Evolutionary conservation across 2,888 invertebrate genomes (phyloP).

Genomic region (Allolobophora icterica): DNA sequence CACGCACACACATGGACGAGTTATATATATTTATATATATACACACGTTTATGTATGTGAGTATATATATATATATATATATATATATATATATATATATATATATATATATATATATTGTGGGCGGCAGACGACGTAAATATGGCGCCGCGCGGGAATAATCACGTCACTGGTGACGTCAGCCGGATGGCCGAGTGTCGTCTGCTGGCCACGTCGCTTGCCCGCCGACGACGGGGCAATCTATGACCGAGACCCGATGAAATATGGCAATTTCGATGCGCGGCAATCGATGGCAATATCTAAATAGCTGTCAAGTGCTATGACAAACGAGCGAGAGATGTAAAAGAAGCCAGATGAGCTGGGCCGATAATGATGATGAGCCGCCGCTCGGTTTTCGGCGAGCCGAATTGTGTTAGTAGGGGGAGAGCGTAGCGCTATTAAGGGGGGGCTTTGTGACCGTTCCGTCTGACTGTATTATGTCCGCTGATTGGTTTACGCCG

Average conservation of each 20-base stretch:
- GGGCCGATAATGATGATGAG: slow-evolving; percentile 28
- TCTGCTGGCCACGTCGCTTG: slow-evolving; percentile 10
- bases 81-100: slow-evolving; percentile 34
- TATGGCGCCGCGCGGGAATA: slow-evolving; percentile 23
- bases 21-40: slow-evolving; percentile 20
- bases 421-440: neutral
- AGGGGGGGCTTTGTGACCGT: neutral
- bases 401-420: neutral
- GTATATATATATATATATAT: slow-evolving; percentile 27
- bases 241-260: slow-evolving; percentile 27
- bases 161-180: slow-evolving; percentile 12
- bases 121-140: slow-evolving; percentile 13
- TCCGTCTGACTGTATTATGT: slow-evolving; percentile 14
- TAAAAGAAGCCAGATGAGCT: slow-evolving; percentile 28
- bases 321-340: slow-evolving; percentile 21
- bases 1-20: neutral
- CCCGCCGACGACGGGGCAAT: slow-evolving; percentile 11
- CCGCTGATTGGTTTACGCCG: slow-evolving; percentile 2
- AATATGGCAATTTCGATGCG: slow-evolving; percentile 32
- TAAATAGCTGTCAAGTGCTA: slow-evolving; percentile 28
- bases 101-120: neutral
- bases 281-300: slow-evolving; percentile 30
- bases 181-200: neutral
- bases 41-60: neutral
- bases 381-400: neutral